Conservation (phyloP, 2,888 invertebrate genomes). For the Plusia festucae region DNA sequence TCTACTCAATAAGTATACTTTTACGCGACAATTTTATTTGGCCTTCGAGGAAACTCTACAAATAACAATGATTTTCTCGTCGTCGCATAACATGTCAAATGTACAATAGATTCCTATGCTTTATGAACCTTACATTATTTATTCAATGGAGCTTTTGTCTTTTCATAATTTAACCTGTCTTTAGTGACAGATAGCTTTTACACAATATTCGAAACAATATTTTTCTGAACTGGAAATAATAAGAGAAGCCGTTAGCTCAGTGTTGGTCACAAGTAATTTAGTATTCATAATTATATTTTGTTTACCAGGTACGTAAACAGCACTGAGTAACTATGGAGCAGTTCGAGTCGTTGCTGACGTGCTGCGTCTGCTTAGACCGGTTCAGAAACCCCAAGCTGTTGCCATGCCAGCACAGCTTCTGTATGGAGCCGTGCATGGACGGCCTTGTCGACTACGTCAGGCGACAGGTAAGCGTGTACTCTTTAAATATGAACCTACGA, state of each 20-base stretch:
- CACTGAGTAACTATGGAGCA: slow-evolving; percentile 93
- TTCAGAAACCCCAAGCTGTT: slow-evolving; percentile 99
- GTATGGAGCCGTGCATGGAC: slow-evolving; percentile 99
- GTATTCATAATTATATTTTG: slow-evolving; percentile 35
- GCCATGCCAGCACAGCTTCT: slow-evolving; percentile 99
- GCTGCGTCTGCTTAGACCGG: slow-evolving; percentile 99
- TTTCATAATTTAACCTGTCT: not conserved
- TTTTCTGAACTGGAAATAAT: not conserved
- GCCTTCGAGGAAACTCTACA: not conserved
- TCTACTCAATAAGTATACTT: not conserved
- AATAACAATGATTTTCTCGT: not conserved
- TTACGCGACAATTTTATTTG: not conserved
- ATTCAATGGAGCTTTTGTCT: not conserved
- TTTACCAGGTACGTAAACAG: slow-evolving; percentile 78
- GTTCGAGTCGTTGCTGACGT: slow-evolving; percentile 99
- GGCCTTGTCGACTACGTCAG: slow-evolving; percentile 98
- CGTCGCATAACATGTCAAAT: slow-evolving; percentile 4
- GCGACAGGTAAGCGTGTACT: slow-evolving; percentile 92
- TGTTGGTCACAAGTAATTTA: too few species aligned
- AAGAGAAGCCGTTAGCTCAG: too few species aligned
- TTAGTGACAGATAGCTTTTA: not conserved
- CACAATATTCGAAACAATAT: not conserved
- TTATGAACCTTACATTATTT: not conserved
- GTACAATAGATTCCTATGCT: slow-evolving; percentile 2
- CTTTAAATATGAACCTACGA: not conserved